A percentile compares a stretch with the other conserved stretches of the same genome.
Evolutionary conservation across 2,113 vertebrate species (phyloP).

Genomic region (Lycaon pictus): DNA sequence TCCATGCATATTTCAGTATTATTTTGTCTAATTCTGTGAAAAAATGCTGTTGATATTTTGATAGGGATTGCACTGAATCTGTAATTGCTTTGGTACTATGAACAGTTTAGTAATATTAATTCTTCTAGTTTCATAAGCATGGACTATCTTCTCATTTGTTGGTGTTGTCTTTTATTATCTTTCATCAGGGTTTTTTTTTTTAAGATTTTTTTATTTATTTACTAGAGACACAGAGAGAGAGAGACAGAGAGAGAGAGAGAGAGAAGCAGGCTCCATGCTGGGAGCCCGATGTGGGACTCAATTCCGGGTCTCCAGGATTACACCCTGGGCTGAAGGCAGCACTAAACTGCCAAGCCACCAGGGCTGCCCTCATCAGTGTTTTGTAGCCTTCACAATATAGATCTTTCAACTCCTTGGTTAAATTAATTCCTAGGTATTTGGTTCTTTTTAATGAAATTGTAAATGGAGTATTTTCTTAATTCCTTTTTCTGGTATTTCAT

Average conservation of each 20-base stretch:
- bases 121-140: background rate
- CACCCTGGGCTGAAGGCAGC: too few relatives aligned
- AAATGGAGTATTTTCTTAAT: background rate
- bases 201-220: too few relatives aligned
- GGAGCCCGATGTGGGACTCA: too few relatives aligned
- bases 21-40: background rate
- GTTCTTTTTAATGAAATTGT: background rate
- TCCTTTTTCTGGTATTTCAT: background rate
- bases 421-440: background rate
- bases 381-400: background rate
- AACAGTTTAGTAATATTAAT: background rate
- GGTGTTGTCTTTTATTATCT: background rate
- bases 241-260: too few relatives aligned
- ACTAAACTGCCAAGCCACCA: too few relatives aligned
- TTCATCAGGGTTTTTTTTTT: background rate
- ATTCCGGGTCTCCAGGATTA: too few relatives aligned
- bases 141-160: background rate
- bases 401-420: background rate
- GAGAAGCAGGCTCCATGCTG: too few relatives aligned
- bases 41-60: background rate
- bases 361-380: background rate
- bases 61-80: background rate
- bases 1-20: background rate
- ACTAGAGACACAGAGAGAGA: too few relatives aligned
- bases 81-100: background rate